phyloP scores from a whole-genome alignment of 2,113 vertebrate genomes.

The Nyctereutes procyonoides region DNA sequence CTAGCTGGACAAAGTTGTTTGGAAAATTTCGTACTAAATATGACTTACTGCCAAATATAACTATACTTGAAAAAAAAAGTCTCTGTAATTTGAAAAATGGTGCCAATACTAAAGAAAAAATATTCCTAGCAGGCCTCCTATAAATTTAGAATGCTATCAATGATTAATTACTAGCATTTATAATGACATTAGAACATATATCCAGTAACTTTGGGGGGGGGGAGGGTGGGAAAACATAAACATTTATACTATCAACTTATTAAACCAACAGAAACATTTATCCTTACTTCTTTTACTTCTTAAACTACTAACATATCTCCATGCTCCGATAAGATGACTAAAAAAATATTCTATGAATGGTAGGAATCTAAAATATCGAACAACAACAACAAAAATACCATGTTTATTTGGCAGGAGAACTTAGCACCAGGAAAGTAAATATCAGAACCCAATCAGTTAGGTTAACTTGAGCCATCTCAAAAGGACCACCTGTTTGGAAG shows the following conservation, averaged over 20 bases:
- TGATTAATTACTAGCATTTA: neutral
- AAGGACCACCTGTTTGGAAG: neutral
- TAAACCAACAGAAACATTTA: slow-evolving; percentile 9
- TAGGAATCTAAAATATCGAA: slow-evolving; percentile 34
- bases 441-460: neutral
- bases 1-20: neutral
- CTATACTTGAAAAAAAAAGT: neutral
- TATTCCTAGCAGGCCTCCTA: neutral
- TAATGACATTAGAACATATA: neutral
- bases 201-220: neutral
- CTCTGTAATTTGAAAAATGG: slow-evolving; percentile 28
- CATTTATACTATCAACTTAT: neutral
- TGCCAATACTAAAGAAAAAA: slow-evolving; percentile 41
- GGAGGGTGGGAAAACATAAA: neutral
- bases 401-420: neutral
- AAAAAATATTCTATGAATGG: slow-evolving; percentile 1
- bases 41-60: neutral
- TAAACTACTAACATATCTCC: neutral
- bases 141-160: slow-evolving; percentile 2
- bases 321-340: neutral
- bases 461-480: neutral
- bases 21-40: slow-evolving; percentile 1
- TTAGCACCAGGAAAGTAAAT: neutral
- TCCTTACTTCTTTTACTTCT: neutral
- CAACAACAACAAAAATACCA: neutral